Base-by-base conservation (phyloP, 1,140 invertebrate genomes). In the Plectus sambesii region DNA sequence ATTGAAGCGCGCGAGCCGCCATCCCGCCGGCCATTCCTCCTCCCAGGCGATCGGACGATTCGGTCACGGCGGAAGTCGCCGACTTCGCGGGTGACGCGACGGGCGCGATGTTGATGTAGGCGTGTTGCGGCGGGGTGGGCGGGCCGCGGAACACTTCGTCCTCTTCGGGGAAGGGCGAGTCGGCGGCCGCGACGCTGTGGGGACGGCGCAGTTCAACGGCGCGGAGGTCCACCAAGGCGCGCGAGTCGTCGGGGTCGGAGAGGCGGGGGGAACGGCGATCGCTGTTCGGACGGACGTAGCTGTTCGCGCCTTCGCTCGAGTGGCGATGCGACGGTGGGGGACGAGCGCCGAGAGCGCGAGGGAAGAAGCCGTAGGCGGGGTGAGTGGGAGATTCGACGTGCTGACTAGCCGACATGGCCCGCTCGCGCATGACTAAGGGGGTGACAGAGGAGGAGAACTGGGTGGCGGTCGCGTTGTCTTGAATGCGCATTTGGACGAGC, bases 281-380 rank as follows among this genome's bases (percentile, higher is more conserved):
- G 12, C 29, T 12, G n/a, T 41, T 25, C 20, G 2, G 6, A 45
- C 45, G 12, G 45, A 47, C 3, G 45, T 44, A 5, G 41, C 38
- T 20, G 40, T n/a, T n/a, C n/a, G n/a, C n/a, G n/a, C n/a, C n/a
- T n/a, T n/a, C n/a, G n/a, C n/a, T n/a, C n/a, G n/a, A n/a, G n/a
- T n/a, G n/a, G n/a, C n/a, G n/a, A n/a, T n/a, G 23, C 9, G 38
- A 9, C 6, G 43, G 19, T 3, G 39, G 45, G 6, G 43, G 47
- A 42, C 12, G 9, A 24, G 17, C 19, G 12, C 45, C 19, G 2
- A 25, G 39, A 6, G 5, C 5, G 12, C n/a, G 39, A 2, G 45
- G 45, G 3, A 58, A 56, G n/a, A 62, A 59, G 22, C 61, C 54
- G 43, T 60, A 62, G 9, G 62, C 58, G 35, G 61, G 62, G 25